Base-by-base conservation (phyloP, 2,888 invertebrate species). In the Caenorhabditis zanzibari region DNA sequence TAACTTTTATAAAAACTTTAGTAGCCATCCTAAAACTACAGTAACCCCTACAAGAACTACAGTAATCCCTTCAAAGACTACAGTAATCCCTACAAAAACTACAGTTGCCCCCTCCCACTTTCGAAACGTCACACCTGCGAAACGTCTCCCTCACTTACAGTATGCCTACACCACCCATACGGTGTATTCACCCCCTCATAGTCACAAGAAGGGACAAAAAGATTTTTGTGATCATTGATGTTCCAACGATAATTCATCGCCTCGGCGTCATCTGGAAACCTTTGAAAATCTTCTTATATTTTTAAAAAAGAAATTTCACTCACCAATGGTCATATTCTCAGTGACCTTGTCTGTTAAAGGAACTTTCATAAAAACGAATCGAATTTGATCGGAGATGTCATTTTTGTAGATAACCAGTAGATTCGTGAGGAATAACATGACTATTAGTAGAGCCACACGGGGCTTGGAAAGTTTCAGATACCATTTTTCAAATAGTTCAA, bases 401-500 rank as follows among this genome's bases (percentile, higher is more conserved):
- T 81, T 63, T 61, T 69, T 81, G 26, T 81, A 35, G 2, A 81
- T 69, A 0, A 64, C 24, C 0, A 74, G 3, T 0, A 81, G 22
- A 49, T 61, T 81, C 12, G n/a, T 1, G 12, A 68, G 6, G 26
- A 75, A 75, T n/a, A 81, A 47, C 7, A 56, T 4, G 2, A 61
- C n/a, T 6, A 74, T 54, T 9, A 81, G 54, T 9, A 41, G 0
- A 12, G 35, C 54, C 16, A 81, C 35, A n/a, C 19, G 49, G 3
- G 66, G 41, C 2, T 52, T 63, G 4, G 81, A 61, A 3, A 75
- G 24, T 22, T 26, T 35, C 1, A 81, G 69, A 22, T 69, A 81
- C 81, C 74, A 75, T 47, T 81, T 81, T 41, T 81, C 81, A 38
- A 63, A 81, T 0, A 63, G 56, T 35, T 81, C 81, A n/a, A 41